Conservation (phyloP, 2,113 vertebrate species). For the Ctenomys sociabilis region DNA sequence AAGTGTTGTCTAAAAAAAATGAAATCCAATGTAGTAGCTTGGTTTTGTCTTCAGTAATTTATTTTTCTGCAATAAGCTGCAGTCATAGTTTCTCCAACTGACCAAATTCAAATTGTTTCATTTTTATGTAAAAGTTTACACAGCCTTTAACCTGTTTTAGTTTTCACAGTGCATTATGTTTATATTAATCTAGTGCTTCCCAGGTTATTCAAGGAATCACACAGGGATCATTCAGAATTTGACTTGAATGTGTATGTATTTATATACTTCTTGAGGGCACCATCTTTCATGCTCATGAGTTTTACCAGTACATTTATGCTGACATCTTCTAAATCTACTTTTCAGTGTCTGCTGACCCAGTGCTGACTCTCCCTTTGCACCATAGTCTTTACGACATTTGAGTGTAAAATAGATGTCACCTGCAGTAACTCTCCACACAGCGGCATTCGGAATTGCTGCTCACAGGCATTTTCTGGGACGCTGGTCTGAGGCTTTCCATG, state of each 20-base stretch:
- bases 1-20: not conserved
- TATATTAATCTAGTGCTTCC: conserved; percentile 57
- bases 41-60: not conserved
- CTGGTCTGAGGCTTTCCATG: not conserved
- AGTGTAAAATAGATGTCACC: conserved; percentile 62
- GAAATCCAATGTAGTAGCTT: not conserved
- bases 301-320: conserved; percentile 78
- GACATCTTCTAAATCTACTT: conserved; percentile 79
- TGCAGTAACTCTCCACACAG: conserved; percentile 56
- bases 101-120: not conserved
- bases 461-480: conserved; percentile 8
- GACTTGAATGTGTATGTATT: conserved; percentile 55
- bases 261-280: conserved; percentile 72
- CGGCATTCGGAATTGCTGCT: conserved; percentile 52
- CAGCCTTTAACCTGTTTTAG: conserved; percentile 42
- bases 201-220: conserved; percentile 58
- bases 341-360: conserved; percentile 77
- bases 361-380: conserved; percentile 77
- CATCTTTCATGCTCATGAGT: conserved; percentile 71
- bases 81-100: not conserved
- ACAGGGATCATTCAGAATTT: conserved; percentile 62
- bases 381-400: conserved; percentile 60
- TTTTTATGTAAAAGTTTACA: not conserved
- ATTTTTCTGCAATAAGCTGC: not conserved
- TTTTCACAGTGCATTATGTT: conserved; percentile 49